These are phyloP conservation scores for Megamerina dolium DNA, from an alignment of 2,888 invertebrate species.

Conservation along the genomic window DNA sequence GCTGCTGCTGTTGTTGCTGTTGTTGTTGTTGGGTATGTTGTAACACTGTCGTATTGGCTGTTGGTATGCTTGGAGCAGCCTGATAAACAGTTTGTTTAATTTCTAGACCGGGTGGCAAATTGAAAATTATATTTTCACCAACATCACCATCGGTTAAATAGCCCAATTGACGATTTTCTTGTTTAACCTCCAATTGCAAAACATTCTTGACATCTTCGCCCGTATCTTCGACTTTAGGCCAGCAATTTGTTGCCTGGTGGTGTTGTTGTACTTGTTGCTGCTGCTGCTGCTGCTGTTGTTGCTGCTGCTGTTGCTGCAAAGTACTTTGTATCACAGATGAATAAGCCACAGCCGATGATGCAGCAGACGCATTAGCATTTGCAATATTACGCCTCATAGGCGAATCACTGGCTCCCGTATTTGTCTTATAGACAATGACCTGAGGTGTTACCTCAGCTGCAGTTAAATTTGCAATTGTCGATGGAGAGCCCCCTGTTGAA, in stretches of 20 bases:
- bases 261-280: conserved; percentile 22
- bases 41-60: conserved; percentile 19
- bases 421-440: conserved; percentile 44
- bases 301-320: conserved; percentile 36
- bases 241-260: conserved; percentile 32
- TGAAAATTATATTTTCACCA: conserved; percentile 41
- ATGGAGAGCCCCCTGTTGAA: conserved; percentile 41
- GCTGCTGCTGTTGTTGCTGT: conserved; percentile 25
- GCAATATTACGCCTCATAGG: conserved; percentile 33
- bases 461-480: conserved; percentile 35
- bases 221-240: conserved; percentile 36
- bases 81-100: conserved; percentile 41
- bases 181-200: conserved; percentile 41
- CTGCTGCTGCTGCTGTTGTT: conserved; percentile 23
- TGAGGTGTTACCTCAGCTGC: conserved; percentile 34
- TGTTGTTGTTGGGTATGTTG: conserved; percentile 35
- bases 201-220: conserved; percentile 41
- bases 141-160: conserved; percentile 30
- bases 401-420: conserved; percentile 25
- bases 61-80: conserved; percentile 17
- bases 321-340: conserved; percentile 68
- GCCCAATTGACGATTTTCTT: conserved; percentile 40
- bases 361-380: conserved; percentile 42
- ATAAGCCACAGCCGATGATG: conserved; percentile 59
- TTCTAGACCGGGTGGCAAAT: conserved; percentile 41